Evolutionary conservation across 2,888 invertebrate genomes (phyloP).

Genomic region (Melieria omissa): DNA sequence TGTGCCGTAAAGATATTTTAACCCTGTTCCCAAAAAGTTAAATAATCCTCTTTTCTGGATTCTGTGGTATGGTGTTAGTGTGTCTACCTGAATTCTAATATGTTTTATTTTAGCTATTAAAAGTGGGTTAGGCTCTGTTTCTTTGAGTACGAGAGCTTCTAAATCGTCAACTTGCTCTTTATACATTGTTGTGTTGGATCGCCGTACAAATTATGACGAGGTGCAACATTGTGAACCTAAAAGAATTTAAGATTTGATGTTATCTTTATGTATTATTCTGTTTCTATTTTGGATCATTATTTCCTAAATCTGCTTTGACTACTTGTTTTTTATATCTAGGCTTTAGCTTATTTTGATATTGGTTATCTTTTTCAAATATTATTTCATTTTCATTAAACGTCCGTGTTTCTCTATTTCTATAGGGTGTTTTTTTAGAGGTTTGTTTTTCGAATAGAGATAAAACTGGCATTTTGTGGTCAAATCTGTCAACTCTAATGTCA

Average conservation of each 20-base stretch:
- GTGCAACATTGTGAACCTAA: slow-evolving; percentile 1
- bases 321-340: too few species aligned
- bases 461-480: too few species aligned
- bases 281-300: too few species aligned
- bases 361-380: too few species aligned
- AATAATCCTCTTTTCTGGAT: slow-evolving; percentile 35
- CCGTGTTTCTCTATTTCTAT: too few species aligned
- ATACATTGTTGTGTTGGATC: background rate
- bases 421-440: too few species aligned
- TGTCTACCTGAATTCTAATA: slow-evolving; percentile 19
- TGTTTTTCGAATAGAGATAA: too few species aligned
- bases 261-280: too few species aligned
- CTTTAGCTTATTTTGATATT: too few species aligned
- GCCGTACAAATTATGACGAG: background rate
- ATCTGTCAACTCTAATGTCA: too few species aligned
- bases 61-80: slow-evolving; percentile 29
- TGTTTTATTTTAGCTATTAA: slow-evolving; percentile 21
- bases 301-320: background rate
- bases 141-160: slow-evolving; percentile 11
- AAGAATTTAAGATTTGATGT: background rate
- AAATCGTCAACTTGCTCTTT: slow-evolving; percentile 12
- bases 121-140: slow-evolving; percentile 18
- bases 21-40: slow-evolving; percentile 34
- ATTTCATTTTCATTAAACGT: too few species aligned
- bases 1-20: slow-evolving; percentile 38